Percentiles rank a stretch among this genome's conserved stretches.
Conservation (phyloP, 2,797 vertebrate genomes). For the Ctenosaura bakeri region DNA sequence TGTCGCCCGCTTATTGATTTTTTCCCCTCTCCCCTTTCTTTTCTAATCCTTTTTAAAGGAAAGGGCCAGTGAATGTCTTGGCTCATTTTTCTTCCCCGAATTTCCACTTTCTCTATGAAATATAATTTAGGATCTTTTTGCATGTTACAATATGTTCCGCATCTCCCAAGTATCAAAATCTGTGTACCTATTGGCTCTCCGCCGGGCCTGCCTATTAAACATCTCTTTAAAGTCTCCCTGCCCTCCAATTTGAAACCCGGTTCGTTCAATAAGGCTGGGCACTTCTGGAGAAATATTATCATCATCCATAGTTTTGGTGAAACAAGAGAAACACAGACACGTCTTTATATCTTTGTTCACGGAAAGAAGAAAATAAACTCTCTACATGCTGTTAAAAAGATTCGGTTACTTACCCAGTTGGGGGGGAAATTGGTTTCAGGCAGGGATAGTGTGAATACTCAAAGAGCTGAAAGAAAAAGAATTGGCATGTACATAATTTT, state of each 20-base stretch:
- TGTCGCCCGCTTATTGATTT: slow-evolving; percentile 36
- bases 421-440: slow-evolving; percentile 45
- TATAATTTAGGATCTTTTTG: slow-evolving; percentile 58
- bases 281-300: neutral
- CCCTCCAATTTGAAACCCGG: slow-evolving; percentile 69
- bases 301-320: slow-evolving; percentile 48
- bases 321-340: slow-evolving; percentile 63
- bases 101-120: slow-evolving; percentile 28
- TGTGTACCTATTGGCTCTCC: slow-evolving; percentile 68
- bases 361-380: slow-evolving; percentile 78
- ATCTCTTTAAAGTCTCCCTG: slow-evolving; percentile 74
- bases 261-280: slow-evolving; percentile 65
- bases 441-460: slow-evolving; percentile 41
- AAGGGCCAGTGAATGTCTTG: slow-evolving; percentile 18
- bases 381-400: slow-evolving; percentile 78
- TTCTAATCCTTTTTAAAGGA: neutral
- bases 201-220: slow-evolving; percentile 69
- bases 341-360: slow-evolving; percentile 76
- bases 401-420: slow-evolving; percentile 80
- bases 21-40: no score
- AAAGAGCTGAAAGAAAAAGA: slow-evolving; percentile 54
- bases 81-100: slow-evolving; percentile 28
- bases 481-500: slow-evolving; percentile 12
- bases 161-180: slow-evolving; percentile 42
- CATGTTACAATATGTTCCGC: slow-evolving; percentile 60